Conservation (phyloP, 2,113 vertebrate species). For the Buteo buteo region DNA sequence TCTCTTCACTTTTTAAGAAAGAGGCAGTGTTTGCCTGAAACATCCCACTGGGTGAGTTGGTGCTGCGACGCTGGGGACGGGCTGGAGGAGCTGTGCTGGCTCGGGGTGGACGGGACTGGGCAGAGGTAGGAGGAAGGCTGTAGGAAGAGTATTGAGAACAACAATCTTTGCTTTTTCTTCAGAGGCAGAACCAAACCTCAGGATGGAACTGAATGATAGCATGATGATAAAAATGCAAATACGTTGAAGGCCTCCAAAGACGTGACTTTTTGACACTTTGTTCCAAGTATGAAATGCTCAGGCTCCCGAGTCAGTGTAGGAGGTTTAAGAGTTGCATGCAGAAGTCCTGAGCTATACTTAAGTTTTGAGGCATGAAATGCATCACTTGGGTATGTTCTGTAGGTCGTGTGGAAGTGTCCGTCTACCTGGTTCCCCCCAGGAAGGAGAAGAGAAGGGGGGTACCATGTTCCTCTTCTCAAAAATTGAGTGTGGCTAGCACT, state of each 20-base stretch:
- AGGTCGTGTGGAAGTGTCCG: fast-evolving
- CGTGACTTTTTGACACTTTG: not conserved
- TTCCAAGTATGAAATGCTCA: not conserved
- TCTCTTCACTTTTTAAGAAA: not conserved
- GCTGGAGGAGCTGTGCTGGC: not conserved
- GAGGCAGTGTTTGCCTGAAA: not conserved
- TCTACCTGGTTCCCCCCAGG: not conserved
- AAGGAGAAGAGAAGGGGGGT: not conserved
- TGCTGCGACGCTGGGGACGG: not conserved
- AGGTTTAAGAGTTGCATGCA: not conserved
- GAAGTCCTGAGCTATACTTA: not conserved
- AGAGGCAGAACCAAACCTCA: not conserved
- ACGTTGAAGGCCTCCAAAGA: not conserved
- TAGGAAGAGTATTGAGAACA: not conserved
- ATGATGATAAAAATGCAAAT: not conserved
- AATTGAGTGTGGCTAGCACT: not conserved
- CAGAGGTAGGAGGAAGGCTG: not conserved
- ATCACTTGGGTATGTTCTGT: not conserved
- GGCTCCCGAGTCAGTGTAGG: not conserved
- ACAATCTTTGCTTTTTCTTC: not conserved
- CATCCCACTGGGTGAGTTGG: fast-evolving
- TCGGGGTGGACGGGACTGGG: fast-evolving
- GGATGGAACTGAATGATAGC: not conserved
- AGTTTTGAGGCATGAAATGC: not conserved
- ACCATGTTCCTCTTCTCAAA: not conserved